These are phyloP conservation scores for Protosalanx chinensis DNA, from an alignment of 2,797 vertebrate species.

Conservation along the genomic window DNA sequence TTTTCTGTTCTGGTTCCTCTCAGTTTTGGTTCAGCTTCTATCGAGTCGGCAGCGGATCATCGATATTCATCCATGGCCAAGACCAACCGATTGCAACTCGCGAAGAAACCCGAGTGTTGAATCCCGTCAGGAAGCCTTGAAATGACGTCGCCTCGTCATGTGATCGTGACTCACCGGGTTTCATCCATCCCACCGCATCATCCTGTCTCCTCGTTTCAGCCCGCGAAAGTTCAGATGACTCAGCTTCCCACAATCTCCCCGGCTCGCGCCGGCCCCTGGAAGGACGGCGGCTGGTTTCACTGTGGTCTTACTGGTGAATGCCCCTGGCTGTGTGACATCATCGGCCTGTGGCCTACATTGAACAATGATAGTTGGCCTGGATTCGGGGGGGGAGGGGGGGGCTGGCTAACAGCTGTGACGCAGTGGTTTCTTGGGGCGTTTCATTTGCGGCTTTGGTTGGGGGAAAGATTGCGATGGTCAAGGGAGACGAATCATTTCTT, in stretches of 20 bases:
- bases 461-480: slow-evolving; percentile 18
- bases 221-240: slow-evolving; percentile 43
- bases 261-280: slow-evolving; percentile 19
- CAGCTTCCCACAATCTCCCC: slow-evolving; percentile 38
- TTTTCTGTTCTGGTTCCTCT: too few relatives aligned
- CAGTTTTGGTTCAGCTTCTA: too few relatives aligned
- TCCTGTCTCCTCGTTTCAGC: slow-evolving; percentile 13
- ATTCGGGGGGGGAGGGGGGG: slow-evolving; percentile 28
- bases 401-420: slow-evolving; percentile 35
- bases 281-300: slow-evolving; percentile 37
- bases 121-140: not conserved
- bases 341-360: slow-evolving; percentile 50
- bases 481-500: slow-evolving; percentile 5
- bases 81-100: too few relatives aligned
- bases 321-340: slow-evolving; percentile 52
- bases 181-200: not conserved
- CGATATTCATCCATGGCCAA: too few relatives aligned
- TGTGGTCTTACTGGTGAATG: slow-evolving; percentile 36
- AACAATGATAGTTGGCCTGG: slow-evolving; percentile 50
- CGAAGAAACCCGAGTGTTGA: too few relatives aligned
- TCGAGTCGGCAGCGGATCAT: too few relatives aligned
- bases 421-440: slow-evolving; percentile 27
- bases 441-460: slow-evolving; percentile 45
- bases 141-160: not conserved
- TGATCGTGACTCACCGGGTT: too few relatives aligned